phyloP scores from a whole-genome alignment of 2,797 vertebrate genomes.

The Acrossocheilus wenchowensis region DNA sequence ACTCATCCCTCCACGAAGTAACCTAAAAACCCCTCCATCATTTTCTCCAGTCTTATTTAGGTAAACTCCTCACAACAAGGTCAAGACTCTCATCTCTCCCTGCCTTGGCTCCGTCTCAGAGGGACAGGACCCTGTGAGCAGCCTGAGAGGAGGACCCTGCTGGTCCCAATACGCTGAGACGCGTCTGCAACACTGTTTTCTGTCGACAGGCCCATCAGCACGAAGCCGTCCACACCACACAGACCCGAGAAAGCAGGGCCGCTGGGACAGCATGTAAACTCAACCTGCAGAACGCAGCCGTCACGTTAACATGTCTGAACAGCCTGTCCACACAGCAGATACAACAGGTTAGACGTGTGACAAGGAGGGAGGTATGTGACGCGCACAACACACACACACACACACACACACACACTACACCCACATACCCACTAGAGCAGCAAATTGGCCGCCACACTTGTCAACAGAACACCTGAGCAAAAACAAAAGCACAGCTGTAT shows the following conservation, averaged over 20 bases:
- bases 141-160: slow-evolving; percentile 26
- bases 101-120: not conserved
- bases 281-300: slow-evolving; percentile 18
- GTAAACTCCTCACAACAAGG: slow-evolving; percentile 51
- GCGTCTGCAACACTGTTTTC: not conserved
- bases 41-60: slow-evolving; percentile 36
- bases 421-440: not conserved
- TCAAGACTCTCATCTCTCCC: slow-evolving; percentile 35
- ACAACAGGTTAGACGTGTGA: slow-evolving; percentile 25
- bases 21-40: slow-evolving; percentile 33
- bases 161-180: slow-evolving; percentile 9
- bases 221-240: not conserved
- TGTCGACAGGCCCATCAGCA: slow-evolving; percentile 15
- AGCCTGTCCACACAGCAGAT: slow-evolving; percentile 16
- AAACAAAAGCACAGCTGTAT: slow-evolving; percentile 11
- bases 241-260: not conserved
- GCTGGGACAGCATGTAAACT: not conserved
- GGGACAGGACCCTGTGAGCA: slow-evolving; percentile 2
- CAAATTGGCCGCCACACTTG: not conserved
- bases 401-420: slow-evolving; percentile 10
- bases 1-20: slow-evolving; percentile 37
- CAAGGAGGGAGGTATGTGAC: not conserved
- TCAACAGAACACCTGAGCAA: slow-evolving; percentile 41
- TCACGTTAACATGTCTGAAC: slow-evolving; percentile 24
- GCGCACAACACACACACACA: not conserved